A percentile compares a stretch with the other conserved stretches of the same genome.
phyloP scores from a whole-genome alignment of 2,888 invertebrate species.

The Oxystoma pomonae region DNA sequence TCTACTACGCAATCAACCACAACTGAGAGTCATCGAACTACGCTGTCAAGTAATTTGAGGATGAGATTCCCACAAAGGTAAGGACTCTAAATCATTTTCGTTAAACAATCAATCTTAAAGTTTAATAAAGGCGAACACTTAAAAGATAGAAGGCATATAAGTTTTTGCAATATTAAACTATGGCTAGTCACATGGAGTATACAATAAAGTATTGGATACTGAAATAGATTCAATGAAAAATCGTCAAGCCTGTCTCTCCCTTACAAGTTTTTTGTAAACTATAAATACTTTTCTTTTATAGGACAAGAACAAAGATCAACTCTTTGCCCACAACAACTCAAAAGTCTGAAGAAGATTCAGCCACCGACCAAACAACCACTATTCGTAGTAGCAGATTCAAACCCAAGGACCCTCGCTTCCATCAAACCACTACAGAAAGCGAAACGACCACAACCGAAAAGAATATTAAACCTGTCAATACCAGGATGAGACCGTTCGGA shows the following conservation, averaged over 20 bases:
- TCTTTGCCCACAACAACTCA: constrained; percentile 42
- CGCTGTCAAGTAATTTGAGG: constrained; percentile 33
- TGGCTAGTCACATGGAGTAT: no score
- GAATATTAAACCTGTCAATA: constrained; percentile 36
- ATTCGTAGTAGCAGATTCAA: constrained; percentile 41
- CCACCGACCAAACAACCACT: constrained; percentile 33
- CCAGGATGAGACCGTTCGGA: constrained; percentile 42
- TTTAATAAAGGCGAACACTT: no score
- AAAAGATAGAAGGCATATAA: no score
- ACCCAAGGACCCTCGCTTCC: constrained; percentile 44
- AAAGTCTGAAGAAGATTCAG: constrained; percentile 40
- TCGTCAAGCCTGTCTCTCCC: no score
- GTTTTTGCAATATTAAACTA: no score
- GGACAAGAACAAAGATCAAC: constrained; percentile 37
- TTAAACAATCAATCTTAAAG: no score
- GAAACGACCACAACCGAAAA: constrained; percentile 35
- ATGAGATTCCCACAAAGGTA: constrained; percentile 40
- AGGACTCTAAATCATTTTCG: no score
- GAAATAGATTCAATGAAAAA: no score
- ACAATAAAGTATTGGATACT: no score
- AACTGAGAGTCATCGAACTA: constrained; percentile 24
- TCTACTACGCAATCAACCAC: constrained; percentile 47
- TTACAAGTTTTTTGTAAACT: no score
- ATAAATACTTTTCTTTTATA: background rate
- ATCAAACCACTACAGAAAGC: constrained; percentile 24